Evolutionary conservation across 2,888 invertebrate genomes (phyloP), one percentile per base, ranked within the genome.

Genomic region (Achlya flavicornis): DNA sequence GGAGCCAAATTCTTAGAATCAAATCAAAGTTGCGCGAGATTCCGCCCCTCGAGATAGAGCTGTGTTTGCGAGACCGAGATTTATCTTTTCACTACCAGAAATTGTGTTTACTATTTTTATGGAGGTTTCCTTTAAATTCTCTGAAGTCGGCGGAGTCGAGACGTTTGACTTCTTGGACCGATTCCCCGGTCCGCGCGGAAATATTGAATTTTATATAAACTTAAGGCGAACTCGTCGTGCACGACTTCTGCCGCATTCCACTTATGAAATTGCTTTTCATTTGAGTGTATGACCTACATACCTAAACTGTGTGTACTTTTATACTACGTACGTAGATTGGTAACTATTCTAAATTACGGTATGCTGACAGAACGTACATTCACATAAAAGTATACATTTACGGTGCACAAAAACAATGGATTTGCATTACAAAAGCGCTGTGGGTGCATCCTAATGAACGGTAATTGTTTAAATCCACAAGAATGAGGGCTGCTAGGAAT

Each of bases 381-480:
- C 46, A 61, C 64, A 60, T 57, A 58, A 64, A 53, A 67, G 62
- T 67, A 61, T 64, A 65, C 65, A 32, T 61, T 61, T 53, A 62
- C 62, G 63, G 70, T 76, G 76, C 74, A 79, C 79, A 84, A 86
- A 88, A 87, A 88, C 89, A 86, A 85, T 81, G 83, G 76, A 86
- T 88, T 88, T 88, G 85, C 90, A 88, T 89, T 80, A 87, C 87
- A 90, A 89, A 87, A 83, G 81, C 86, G 69, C 60, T 67, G 75
- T 74, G 77, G 80, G 81, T 82, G 87, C 87, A 84, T 86, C 83
- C 85, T 89, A 88, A 90, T 86, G 86, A 89, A 89, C 85, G 79
- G 79, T 89, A 90, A 90, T 90, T 88, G 89, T 88, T 88, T 84
- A 84, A 88, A 86, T 83, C 86, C 84, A 87, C 90, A 88, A 88